phyloP scores from a whole-genome alignment of 2,113 vertebrate genomes.

The Ammodramus savannarum region DNA sequence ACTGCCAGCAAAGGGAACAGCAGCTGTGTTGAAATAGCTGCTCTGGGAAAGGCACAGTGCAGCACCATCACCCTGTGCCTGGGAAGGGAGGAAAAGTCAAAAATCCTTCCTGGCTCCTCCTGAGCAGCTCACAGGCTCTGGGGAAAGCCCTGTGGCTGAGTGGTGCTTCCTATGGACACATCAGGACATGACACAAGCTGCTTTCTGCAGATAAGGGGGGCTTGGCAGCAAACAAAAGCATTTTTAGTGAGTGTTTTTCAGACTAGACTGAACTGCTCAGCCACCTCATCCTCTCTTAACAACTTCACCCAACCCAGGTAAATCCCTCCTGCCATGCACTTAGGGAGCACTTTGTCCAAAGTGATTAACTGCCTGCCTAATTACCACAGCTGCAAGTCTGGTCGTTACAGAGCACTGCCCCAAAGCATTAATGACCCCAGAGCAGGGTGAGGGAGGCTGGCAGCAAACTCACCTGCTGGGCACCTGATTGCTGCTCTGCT shows the following conservation, averaged over 20 bases:
- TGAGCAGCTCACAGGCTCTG: neutral
- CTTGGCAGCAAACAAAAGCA: neutral
- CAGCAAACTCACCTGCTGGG: neutral
- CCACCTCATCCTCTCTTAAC: neutral
- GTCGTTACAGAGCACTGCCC: neutral
- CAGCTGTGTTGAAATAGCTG: neutral
- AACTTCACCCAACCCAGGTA: neutral
- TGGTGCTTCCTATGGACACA: neutral
- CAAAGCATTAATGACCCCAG: neutral
- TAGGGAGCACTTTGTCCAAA: neutral
- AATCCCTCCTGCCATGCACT: neutral
- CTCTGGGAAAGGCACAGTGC: neutral
- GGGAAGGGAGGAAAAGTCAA: neutral
- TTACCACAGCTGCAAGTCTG: neutral
- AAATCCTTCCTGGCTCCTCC: neutral
- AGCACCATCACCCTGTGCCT: neutral
- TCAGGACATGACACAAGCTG: fast-evolving
- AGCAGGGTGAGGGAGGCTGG: fast-evolving
- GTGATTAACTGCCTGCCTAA: neutral
- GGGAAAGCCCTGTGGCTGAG: neutral
- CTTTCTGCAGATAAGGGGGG: neutral
- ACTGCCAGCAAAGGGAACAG: neutral
- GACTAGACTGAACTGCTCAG: neutral
- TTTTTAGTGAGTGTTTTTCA: neutral
- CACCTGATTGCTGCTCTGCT: neutral